Conservation (phyloP, 2,113 vertebrate species). For the Microcebus griseorufus region DNA sequence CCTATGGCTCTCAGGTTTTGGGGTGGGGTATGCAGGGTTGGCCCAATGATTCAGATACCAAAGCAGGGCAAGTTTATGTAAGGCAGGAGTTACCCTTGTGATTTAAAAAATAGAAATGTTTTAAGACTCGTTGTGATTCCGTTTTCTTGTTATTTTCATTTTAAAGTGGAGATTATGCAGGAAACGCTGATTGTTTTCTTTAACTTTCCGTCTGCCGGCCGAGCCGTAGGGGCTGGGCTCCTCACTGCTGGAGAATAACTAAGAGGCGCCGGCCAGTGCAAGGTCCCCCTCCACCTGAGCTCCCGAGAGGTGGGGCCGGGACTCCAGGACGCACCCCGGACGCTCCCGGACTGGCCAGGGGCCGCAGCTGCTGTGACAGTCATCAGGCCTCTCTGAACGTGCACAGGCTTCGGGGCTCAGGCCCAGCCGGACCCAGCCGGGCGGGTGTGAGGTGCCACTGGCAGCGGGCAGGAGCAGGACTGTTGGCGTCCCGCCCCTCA, state of each 20-base stretch:
- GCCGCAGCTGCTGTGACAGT: too few species aligned
- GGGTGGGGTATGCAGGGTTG: neutral
- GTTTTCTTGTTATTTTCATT: neutral
- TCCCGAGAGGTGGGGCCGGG: too few species aligned
- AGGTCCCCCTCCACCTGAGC: accelerated
- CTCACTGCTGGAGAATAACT: neutral
- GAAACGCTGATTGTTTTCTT: neutral
- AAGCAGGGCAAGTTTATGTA: neutral
- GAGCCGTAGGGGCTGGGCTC: neutral
- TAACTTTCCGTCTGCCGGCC: neutral
- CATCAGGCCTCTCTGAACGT: neutral
- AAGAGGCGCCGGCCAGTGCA: accelerated
- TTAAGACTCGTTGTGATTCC: neutral
- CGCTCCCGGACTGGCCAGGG: too few species aligned
- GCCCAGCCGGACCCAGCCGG: neutral
- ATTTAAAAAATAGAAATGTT: neutral
- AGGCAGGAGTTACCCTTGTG: neutral
- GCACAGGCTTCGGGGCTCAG: neutral
- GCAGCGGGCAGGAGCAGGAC: neutral
- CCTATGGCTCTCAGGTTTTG: neutral
- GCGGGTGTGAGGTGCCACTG: accelerated
- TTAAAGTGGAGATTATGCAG: neutral
- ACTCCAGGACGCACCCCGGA: too few species aligned
- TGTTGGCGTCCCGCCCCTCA: neutral
- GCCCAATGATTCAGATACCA: neutral